Base-by-base conservation (phyloP, 2,113 vertebrate genomes). In the Leucosticte australis region DNA sequence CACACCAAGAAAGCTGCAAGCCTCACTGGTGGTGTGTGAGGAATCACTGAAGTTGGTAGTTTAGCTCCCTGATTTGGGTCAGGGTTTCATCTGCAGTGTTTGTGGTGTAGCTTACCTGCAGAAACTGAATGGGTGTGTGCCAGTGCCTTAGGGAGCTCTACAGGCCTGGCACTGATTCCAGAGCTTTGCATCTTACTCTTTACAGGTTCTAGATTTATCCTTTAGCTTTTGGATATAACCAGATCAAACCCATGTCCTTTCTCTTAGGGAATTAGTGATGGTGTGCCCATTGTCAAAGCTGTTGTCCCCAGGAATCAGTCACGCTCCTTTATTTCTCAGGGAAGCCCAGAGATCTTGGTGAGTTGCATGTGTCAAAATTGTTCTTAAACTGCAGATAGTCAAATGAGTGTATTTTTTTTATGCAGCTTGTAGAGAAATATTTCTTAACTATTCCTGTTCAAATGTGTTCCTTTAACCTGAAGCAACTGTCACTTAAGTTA, bases 301-400 rank as follows among this genome's bases (percentile, higher is more conserved):
- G 96, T 99, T 47, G 98, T 99, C 18, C 99, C 99, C 74, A 99
- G 98, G 97, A 99, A 98, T 97, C 99, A 99, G 90, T 98, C 99
- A 56, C 99, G 99, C 91, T 99, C 99, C 67, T 99, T 99, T 97
- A 99, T 99, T 98, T 99, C 98, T 77, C 99, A 99, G 96, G 99
- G 99, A 88, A 99, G 99, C 86, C 99, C 99, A 30, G 99, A 99
- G 97, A 98, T 98, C 50, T 94, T 99, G 99, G 99, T 99, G 97
- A 99, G 99, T 98, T 70, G 20, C 18, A 15, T 55, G 7, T 74
- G 37, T 89, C 62, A 50, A 4, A 79, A 15, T 15, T 63, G 2
- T 69, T 83, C 21, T 55, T 81, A 55, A 65, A 52, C 64, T 63
- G 33, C 33, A 83, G 46, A 14, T 28, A 30, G 11, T 50, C 28